phyloP scores from a whole-genome alignment of 2,888 invertebrate genomes.

The Belgica antarctica region DNA sequence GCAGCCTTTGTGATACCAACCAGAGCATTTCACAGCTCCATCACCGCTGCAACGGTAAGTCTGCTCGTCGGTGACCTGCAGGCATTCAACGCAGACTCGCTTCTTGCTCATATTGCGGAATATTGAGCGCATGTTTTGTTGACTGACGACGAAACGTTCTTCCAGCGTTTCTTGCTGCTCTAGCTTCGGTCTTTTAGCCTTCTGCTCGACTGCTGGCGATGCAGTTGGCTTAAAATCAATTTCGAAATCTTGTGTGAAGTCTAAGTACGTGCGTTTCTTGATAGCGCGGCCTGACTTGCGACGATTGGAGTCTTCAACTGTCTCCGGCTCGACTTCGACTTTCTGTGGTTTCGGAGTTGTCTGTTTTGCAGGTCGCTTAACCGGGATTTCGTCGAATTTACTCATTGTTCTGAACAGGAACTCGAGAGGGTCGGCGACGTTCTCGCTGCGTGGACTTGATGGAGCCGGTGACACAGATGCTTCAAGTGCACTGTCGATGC shows the following conservation, averaged over 20 bases:
- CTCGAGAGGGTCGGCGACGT: background rate
- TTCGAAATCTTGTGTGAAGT: background rate
- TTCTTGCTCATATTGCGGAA: constrained; percentile 7
- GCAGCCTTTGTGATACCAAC: constrained; percentile 6
- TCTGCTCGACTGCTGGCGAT: background rate
- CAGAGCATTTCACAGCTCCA: constrained; percentile 7
- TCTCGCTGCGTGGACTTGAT: background rate
- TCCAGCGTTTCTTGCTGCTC: constrained; percentile 25
- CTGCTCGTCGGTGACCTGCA: background rate
- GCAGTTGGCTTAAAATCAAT: background rate
- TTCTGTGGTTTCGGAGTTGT: background rate
- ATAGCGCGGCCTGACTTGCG: background rate
- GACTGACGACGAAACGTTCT: constrained; percentile 5
- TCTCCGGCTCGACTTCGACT: background rate
- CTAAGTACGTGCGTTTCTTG: background rate
- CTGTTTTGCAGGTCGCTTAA: background rate
- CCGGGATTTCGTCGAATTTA: background rate
- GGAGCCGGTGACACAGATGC: background rate
- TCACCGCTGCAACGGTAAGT: constrained; percentile 19
- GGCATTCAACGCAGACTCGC: background rate
- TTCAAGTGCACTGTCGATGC: constrained; percentile 5
- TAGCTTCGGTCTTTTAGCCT: background rate
- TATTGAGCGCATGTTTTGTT: background rate
- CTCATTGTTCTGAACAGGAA: background rate
- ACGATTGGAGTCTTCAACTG: background rate